Conservation (phyloP, 1,140 invertebrate species). For the Camponotus vicinus region DNA sequence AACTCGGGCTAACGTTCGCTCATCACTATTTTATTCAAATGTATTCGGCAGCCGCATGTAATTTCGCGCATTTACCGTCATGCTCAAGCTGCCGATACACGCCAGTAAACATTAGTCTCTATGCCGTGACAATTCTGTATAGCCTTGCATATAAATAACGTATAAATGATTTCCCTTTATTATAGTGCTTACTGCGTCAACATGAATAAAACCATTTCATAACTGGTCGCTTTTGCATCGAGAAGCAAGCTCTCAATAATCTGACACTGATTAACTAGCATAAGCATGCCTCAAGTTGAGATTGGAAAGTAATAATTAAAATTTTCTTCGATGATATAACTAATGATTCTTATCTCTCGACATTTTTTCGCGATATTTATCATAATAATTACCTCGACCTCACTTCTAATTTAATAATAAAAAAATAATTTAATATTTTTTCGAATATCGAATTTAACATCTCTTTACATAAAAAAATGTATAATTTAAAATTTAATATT, state of each 20-base stretch:
- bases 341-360: not conserved
- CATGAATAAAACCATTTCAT: conserved; percentile 50
- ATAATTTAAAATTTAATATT: too few species aligned
- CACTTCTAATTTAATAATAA: too few species aligned
- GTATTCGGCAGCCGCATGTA: conserved; percentile 42
- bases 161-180: conserved; percentile 48
- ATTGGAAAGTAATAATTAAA: not conserved
- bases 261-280: not conserved
- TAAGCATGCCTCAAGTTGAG: not conserved
- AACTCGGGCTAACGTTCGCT: conserved; percentile 25
- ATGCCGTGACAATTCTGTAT: conserved; percentile 38
- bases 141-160: conserved; percentile 46
- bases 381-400: not conserved
- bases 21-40: conserved; percentile 58
- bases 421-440: too few species aligned
- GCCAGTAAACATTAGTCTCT: conserved; percentile 47
- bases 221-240: not conserved
- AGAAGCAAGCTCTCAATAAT: conserved; percentile 7
- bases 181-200: not conserved
- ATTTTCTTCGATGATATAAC: not conserved
- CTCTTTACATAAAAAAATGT: not conserved
- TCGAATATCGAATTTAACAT: too few species aligned
- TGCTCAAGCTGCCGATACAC: conserved; percentile 50
- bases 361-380: not conserved
- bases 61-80: conserved; percentile 11